Conservation (phyloP, 2,113 vertebrate genomes). For the Colaptes auratus region DNA sequence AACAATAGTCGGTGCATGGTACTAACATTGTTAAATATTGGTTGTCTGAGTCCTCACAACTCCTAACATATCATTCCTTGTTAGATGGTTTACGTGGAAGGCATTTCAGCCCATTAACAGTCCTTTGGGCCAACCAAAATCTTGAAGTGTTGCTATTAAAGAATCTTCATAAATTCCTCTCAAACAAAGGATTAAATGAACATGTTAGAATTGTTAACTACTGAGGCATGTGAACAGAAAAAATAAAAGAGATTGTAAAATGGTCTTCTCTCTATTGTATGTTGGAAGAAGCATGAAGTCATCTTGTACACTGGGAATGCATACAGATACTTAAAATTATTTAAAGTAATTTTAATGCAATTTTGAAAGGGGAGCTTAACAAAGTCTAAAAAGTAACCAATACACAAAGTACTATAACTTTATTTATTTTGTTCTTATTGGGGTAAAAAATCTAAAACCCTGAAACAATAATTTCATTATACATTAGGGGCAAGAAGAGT, state of each 20-base stretch:
- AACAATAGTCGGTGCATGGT: not conserved
- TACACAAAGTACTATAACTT: not conserved
- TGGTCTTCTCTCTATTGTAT: not conserved
- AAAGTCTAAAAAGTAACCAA: not conserved
- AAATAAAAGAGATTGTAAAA: not conserved
- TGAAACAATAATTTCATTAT: not conserved
- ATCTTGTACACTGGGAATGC: not conserved
- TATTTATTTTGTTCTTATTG: not conserved
- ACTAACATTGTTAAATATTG: not conserved
- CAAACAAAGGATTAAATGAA: not conserved
- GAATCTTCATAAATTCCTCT: not conserved
- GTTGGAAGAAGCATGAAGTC: not conserved
- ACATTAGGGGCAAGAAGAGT: rapidly evolving
- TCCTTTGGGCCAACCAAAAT: not conserved
- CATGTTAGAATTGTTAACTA: not conserved
- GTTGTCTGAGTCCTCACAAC: not conserved
- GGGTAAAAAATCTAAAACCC: not conserved
- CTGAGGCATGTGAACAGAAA: not conserved
- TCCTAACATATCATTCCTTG: not conserved
- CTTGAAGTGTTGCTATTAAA: not conserved
- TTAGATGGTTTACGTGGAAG: not conserved
- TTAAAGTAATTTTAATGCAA: not conserved
- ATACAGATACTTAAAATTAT: not conserved
- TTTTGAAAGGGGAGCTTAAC: not conserved
- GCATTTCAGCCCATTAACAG: not conserved